Percentiles rank a stretch among this genome's conserved stretches.
phyloP scores from a whole-genome alignment of 64 coral and sea anemone genomes.

The Cladopsammia gracilis region DNA sequence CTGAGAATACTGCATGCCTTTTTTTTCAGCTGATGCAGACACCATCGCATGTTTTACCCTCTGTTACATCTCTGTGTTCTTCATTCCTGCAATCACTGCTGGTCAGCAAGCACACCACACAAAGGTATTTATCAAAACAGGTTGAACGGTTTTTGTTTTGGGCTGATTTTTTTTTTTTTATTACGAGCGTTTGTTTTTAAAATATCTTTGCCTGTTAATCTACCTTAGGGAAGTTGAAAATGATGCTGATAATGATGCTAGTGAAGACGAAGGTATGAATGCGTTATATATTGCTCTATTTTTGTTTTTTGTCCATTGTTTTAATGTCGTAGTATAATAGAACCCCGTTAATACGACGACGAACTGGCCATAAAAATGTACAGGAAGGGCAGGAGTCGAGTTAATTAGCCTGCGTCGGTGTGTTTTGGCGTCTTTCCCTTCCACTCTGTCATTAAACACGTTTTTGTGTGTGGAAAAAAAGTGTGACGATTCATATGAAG shows the following conservation, averaged over 20 bases:
- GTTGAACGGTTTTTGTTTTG: background rate
- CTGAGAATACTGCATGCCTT: background rate
- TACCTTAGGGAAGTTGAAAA: background rate
- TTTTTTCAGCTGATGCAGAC: conserved; percentile 68
- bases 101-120: conserved; percentile 35
- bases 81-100: conserved; percentile 77
- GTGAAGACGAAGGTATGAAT: conserved; percentile 6
- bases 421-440: too few species aligned
- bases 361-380: too few species aligned
- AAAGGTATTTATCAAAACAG: background rate
- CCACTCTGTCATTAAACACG: too few species aligned
- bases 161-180: too few species aligned
- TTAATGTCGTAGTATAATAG: too few species aligned
- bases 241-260: background rate
- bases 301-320: too few species aligned
- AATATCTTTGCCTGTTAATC: background rate
- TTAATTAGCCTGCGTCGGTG: too few species aligned
- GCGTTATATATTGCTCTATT: background rate
- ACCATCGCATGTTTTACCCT: conserved; percentile 80
- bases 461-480: too few species aligned
- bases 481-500: too few species aligned
- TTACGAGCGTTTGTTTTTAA: background rate
- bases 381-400: too few species aligned
- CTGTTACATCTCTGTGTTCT: conserved; percentile 61
- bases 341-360: too few species aligned